These are phyloP conservation scores for Holacanthus passer DNA, from an alignment of 2,113 vertebrate genomes.

Conservation along the genomic window DNA sequence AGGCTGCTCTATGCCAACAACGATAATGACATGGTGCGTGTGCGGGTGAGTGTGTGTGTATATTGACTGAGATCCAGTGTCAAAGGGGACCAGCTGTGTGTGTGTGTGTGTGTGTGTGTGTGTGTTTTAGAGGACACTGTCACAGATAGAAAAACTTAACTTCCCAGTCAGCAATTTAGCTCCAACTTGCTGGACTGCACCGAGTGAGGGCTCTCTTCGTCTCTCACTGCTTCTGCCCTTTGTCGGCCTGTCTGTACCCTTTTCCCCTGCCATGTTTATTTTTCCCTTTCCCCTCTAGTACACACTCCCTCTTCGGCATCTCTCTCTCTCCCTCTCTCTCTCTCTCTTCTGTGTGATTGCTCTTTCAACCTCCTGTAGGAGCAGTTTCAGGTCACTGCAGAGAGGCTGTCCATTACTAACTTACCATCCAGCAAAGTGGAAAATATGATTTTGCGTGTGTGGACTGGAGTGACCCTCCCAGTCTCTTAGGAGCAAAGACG, in stretches of 20 bases:
- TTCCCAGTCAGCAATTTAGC: constrained; percentile 69
- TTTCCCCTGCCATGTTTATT: constrained; percentile 55
- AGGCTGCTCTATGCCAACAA: constrained; percentile 63
- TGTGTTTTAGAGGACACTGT: constrained; percentile 62
- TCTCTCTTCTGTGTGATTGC: constrained; percentile 43
- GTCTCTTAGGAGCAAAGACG: constrained; percentile 25
- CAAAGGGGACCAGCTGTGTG: constrained; percentile 53
- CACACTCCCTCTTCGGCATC: constrained; percentile 43
- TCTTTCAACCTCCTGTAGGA: constrained; percentile 68
- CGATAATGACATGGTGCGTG: constrained; percentile 73
- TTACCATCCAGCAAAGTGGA: constrained; percentile 68
- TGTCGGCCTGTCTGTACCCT: constrained; percentile 51
- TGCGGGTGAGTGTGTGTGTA: constrained; percentile 52
- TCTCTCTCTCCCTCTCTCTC: constrained; percentile 3
- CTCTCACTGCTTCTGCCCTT: constrained; percentile 32
- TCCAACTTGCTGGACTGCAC: constrained; percentile 36
- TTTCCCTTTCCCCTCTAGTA: constrained; percentile 21
- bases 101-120: constrained; percentile 49
- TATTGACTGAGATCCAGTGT: constrained; percentile 66
- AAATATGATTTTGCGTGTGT: constrained; percentile 62
- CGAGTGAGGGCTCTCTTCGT: constrained; percentile 11
- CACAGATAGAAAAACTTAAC: constrained; percentile 63
- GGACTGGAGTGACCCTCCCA: constrained; percentile 38
- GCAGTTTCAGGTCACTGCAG: constrained; percentile 69
- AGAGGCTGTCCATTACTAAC: constrained; percentile 69